Conservation (phyloP, 2,888 invertebrate genomes). For the Itoplectis maculator region DNA sequence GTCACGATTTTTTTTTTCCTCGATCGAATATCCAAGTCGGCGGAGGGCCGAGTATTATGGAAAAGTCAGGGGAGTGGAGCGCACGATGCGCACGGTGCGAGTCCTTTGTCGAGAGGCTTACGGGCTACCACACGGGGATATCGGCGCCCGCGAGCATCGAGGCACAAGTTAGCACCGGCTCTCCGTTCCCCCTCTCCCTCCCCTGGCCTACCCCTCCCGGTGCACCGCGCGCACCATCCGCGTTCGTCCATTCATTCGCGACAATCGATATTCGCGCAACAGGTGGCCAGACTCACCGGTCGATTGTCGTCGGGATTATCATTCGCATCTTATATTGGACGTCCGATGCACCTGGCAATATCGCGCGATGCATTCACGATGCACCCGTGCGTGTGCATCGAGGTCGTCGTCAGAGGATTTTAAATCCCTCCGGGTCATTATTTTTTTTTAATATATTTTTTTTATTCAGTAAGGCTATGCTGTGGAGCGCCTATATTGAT, state of each 20-base stretch:
- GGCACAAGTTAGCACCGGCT: constrained; percentile 61
- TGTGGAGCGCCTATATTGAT: too few species aligned
- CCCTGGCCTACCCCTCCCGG: not conserved
- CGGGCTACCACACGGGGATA: constrained; percentile 14
- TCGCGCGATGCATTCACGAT: not conserved
- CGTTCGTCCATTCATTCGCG: constrained; percentile 70
- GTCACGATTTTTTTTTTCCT: not conserved
- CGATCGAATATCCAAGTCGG: not conserved
- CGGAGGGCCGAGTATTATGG: not conserved
- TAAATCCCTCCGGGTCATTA: not conserved
- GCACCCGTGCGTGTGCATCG: not conserved
- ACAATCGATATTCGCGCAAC: constrained; percentile 76
- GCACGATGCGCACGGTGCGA: not conserved
- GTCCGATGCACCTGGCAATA: not conserved
- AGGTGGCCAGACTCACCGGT: constrained; percentile 69
- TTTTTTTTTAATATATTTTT: too few species aligned
- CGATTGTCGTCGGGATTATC: constrained; percentile 46
- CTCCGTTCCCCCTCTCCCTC: not conserved
- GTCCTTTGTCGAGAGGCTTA: constrained; percentile 36
- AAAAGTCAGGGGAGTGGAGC: constrained; percentile 4
- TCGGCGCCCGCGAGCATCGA: constrained; percentile 46
- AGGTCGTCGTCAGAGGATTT: not conserved
- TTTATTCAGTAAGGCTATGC: not conserved
- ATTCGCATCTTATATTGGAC: constrained; percentile 8
- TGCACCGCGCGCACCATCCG: too few species aligned